phyloP scores from a whole-genome alignment of 2,113 vertebrate genomes.

The Alosa alosa region DNA sequence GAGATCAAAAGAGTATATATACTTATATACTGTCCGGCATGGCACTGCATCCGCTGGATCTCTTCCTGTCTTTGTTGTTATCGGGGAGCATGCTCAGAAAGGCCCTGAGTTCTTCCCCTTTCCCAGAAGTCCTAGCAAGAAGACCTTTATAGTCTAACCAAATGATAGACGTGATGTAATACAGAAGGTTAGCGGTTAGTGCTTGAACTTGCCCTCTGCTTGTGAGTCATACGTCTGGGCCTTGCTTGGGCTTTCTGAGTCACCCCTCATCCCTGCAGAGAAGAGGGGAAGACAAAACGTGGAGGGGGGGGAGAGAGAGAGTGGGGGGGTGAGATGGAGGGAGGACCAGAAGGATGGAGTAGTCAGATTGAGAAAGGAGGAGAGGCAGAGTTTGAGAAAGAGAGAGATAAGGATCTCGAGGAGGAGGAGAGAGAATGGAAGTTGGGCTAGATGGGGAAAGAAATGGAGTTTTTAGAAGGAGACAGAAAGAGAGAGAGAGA shows the following conservation, averaged over 20 bases:
- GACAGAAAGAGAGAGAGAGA: too few species aligned
- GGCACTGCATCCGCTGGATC: too few species aligned
- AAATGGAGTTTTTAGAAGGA: too few species aligned
- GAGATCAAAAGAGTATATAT: too few species aligned
- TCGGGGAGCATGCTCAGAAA: background rate
- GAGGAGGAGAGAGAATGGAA: too few species aligned
- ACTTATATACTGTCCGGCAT: too few species aligned
- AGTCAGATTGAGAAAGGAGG: too few species aligned
- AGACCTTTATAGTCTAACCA: background rate
- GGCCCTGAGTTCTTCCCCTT: background rate
- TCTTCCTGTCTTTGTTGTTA: background rate
- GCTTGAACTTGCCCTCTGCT: background rate
- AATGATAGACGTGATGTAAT: background rate
- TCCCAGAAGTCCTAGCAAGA: background rate
- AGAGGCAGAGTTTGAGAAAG: too few species aligned
- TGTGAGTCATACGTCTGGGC: slow-evolving; percentile 26
- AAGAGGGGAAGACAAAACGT: background rate
- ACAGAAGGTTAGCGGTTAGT: background rate
- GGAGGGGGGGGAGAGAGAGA: background rate
- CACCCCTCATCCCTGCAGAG: slow-evolving; percentile 17
- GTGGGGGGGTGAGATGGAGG: too few species aligned
- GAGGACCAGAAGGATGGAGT: too few species aligned
- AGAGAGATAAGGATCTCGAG: too few species aligned
- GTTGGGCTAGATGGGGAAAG: too few species aligned
- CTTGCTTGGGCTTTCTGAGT: slow-evolving; percentile 34